phyloP scores from a whole-genome alignment of 2,888 invertebrate species.

The Apocheima hispidaria region DNA sequence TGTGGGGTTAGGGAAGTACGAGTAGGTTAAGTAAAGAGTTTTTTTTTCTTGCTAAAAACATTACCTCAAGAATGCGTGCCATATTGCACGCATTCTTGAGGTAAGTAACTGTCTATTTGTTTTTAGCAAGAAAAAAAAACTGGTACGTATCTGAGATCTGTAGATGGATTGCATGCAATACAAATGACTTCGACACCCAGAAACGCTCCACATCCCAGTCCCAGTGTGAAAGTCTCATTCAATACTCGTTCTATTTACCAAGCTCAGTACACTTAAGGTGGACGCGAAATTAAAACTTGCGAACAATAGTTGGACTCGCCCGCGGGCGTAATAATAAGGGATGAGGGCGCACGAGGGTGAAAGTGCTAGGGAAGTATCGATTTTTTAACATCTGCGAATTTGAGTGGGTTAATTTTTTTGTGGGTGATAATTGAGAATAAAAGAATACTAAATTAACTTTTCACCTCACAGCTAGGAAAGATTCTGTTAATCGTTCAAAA shows the following conservation, averaged over 20 bases:
- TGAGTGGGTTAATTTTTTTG: conserved; percentile 29
- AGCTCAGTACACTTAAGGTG: conserved; percentile 48
- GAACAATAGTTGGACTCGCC: conserved; percentile 52
- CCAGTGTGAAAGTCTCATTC: conserved; percentile 27
- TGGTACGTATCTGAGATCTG: no score
- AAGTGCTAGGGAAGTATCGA: conserved; percentile 42
- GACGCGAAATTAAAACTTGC: conserved; percentile 50
- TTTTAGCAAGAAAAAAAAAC: no score
- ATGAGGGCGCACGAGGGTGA: conserved; percentile 42
- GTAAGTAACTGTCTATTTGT: no score
- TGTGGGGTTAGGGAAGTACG: no score
- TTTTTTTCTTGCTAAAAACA: no score
- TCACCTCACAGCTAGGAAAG: neutral
- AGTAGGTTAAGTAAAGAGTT: no score
- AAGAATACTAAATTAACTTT: neutral
- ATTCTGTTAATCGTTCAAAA: no score
- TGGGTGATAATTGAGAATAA: conserved; percentile 3
- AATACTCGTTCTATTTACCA: conserved; percentile 43
- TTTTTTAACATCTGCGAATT: conserved; percentile 43
- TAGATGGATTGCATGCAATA: no score
- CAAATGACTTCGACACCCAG: no score
- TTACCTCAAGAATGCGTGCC: no score
- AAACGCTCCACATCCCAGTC: neutral
- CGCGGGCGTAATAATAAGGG: conserved; percentile 48
- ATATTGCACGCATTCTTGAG: no score